These are phyloP conservation scores for Tribolium freemani DNA, from an alignment of 2,888 invertebrate genomes.

Conservation along the genomic window DNA sequence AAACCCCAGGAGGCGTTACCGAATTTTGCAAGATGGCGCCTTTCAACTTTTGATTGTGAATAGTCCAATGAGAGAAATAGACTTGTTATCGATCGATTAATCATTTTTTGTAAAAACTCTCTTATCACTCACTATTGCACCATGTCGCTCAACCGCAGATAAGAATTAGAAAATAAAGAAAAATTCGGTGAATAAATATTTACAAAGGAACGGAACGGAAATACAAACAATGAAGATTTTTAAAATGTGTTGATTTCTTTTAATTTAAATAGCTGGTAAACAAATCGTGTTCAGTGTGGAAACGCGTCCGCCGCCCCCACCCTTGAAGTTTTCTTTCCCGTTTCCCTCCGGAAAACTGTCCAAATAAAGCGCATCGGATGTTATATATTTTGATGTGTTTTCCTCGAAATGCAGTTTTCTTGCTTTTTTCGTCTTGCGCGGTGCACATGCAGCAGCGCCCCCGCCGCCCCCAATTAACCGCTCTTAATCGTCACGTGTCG, in stretches of 20 bases:
- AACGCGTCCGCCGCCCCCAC: constrained; percentile 23
- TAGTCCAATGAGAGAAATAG: no score
- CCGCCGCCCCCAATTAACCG: constrained; percentile 48
- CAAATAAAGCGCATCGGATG: constrained; percentile 67
- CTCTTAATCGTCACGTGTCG: constrained; percentile 38
- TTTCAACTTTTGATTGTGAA: no score
- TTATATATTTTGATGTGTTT: constrained; percentile 68
- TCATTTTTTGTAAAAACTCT: no score
- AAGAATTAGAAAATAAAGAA: neutral
- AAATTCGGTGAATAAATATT: neutral
- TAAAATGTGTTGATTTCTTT: no score
- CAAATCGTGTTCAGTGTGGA: neutral
- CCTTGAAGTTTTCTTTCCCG: constrained; percentile 29
- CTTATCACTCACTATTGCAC: no score
- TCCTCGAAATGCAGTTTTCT: constrained; percentile 65
- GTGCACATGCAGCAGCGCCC: constrained; percentile 45
- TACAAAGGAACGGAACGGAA: neutral
- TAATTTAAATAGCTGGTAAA: neutral
- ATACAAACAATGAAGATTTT: neutral
- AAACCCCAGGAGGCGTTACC: no score
- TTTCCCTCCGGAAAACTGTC: constrained; percentile 58
- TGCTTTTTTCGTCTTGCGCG: constrained; percentile 60
- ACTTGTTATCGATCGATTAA: no score
- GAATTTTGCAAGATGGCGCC: no score
- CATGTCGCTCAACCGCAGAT: neutral